Base-by-base conservation (phyloP, 2,888 invertebrate genomes). In the Xanthostigma xanthostigma region DNA sequence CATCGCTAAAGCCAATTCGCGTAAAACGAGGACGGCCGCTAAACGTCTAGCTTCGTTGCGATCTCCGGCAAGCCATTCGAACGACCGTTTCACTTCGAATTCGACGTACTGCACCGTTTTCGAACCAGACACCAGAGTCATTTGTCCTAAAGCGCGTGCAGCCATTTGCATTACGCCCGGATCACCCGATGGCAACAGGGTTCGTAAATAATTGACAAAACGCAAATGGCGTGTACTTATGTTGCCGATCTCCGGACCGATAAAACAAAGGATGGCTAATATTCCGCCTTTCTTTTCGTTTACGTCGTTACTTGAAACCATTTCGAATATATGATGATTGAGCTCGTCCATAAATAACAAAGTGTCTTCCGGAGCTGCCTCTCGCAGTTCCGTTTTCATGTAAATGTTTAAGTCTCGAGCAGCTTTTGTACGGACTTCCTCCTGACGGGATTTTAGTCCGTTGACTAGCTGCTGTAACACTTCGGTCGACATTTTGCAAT, bases 71-170 rank as follows among this genome's bases (percentile, higher is more conserved):
- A 97, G 72, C 93, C 93, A 95, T 64, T 97, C 97, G 64, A 94
- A 88, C 1, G 96, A 92, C 60, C 90, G 75, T 64, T 93, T 93
- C 2, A 96, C 91, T 69, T 96, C 95, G 71, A 94, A 94, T 60
- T 96, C 95, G n/a, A 97, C 94, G 64, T 95, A 94, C 62, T 95
- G 94, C 0, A 93, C 90, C 35, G 95, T 87, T 64, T 91, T 92
- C 0, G 93, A 91, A 11, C 95, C 95, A 1, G 89, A 90, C 13
- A 87, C 83, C 17, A 92, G 76, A 2, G 95, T 95, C 47, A 98
- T 70, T 56, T 89, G 87, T 0, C 95, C 96, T 55, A 97, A 84
- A 5, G 96, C 95, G 63, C 91, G 89, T 2, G 96, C 94, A 4
- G 95, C 92, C 56, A 96, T 73, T 70, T 96, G 94, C 89, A 96